Conservation (phyloP, 2,888 invertebrate species). For the Lasius fuliginosus region DNA sequence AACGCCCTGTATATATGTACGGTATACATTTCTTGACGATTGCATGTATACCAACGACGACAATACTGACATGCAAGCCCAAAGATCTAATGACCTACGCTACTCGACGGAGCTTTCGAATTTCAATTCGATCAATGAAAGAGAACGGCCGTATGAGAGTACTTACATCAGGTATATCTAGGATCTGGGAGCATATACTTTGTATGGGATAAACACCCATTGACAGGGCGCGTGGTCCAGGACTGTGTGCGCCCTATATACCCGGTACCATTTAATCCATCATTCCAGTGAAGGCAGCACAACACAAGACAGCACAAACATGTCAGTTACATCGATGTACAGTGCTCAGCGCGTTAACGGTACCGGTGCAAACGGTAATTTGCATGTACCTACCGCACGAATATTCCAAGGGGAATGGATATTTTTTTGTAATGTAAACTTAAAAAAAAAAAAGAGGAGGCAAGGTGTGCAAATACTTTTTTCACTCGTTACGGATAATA, state of each 20-base stretch:
- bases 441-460: neutral
- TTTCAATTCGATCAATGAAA: constrained; percentile 38
- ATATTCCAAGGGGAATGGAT: constrained; percentile 12
- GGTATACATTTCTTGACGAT: neutral
- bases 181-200: constrained; percentile 95
- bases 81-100: constrained; percentile 71
- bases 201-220: constrained; percentile 97
- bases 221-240: constrained; percentile 95
- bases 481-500: neutral
- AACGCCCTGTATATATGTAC: neutral
- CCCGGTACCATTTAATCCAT: constrained; percentile 87
- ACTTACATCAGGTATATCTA: constrained; percentile 96
- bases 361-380: constrained; percentile 23
- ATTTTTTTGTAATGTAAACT: constrained; percentile 25
- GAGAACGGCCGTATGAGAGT: constrained; percentile 70
- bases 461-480: neutral
- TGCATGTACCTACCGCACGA: constrained; percentile 32
- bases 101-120: constrained; percentile 1
- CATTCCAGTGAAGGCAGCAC: constrained; percentile 88
- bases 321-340: constrained; percentile 75
- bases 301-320: constrained; percentile 87
- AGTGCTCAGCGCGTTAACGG: constrained; percentile 17
- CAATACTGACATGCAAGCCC: constrained; percentile 81
- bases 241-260: constrained; percentile 95
- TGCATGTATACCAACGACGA: constrained; percentile 64